Conservation (phyloP, 2,888 invertebrate genomes). For the Metalampra italica region DNA sequence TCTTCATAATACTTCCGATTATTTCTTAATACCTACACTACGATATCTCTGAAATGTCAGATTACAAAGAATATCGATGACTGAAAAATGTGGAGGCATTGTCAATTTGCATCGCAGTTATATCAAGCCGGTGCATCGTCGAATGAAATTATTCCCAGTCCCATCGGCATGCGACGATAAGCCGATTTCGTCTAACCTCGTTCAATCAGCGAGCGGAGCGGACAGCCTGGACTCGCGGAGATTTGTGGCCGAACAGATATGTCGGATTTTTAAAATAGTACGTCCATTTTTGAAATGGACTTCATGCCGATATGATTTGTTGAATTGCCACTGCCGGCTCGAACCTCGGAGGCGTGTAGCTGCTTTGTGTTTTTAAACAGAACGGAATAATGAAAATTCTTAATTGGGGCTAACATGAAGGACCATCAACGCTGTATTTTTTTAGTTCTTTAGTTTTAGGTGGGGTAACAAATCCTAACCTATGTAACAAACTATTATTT, state of each 20-base stretch:
- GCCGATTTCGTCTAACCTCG: constrained; percentile 69
- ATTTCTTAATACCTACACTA: no score
- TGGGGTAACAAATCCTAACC: no score
- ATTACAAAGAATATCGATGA: neutral
- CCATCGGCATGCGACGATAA: constrained; percentile 52
- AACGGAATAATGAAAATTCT: no score
- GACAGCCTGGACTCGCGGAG: constrained; percentile 31
- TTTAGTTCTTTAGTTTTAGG: no score
- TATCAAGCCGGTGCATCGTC: constrained; percentile 33
- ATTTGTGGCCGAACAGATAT: constrained; percentile 31
- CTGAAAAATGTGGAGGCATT: constrained; percentile 19
- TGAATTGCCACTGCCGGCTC: no score
- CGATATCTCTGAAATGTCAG: no score
- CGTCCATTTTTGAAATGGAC: constrained; percentile 16
- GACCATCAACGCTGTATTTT: no score
- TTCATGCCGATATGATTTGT: neutral
- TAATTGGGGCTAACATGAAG: no score
- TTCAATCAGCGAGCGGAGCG: constrained; percentile 59
- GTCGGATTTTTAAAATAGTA: constrained; percentile 24
- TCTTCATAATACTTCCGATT: no score
- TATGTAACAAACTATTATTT: no score
- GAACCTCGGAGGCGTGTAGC: no score
- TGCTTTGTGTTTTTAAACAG: no score
- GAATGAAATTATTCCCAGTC: constrained; percentile 60
- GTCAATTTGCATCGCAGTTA: constrained; percentile 39